Evolutionary conservation across 2,113 vertebrate species (phyloP).

Genomic region (Numenius arquata): DNA sequence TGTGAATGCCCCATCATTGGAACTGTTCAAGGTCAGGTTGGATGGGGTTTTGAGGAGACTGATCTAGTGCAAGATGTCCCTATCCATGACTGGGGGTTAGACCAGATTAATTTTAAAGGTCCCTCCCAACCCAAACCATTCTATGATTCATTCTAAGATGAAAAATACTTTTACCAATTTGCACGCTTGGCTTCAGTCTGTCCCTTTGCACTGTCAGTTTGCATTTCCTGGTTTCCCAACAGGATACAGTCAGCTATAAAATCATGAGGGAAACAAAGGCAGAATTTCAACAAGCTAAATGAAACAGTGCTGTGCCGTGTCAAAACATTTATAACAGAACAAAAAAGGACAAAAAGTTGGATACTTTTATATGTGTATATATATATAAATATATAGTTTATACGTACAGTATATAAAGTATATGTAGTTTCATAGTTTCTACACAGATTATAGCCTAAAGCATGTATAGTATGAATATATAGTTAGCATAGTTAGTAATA

Average conservation of each 20-base stretch:
- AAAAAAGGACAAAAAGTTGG: neutral
- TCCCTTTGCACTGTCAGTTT: neutral
- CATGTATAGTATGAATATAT: neutral
- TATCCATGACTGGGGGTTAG: neutral
- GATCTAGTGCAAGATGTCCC: neutral
- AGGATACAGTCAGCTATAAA: neutral
- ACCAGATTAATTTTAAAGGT: neutral
- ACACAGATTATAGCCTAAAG: neutral
- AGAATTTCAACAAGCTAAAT: neutral
- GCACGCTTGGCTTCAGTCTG: neutral
- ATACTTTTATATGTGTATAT: neutral
- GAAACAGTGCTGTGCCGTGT: neutral
- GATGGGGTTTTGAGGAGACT: neutral
- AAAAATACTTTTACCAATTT: neutral
- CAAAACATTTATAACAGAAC: neutral
- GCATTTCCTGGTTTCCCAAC: neutral
- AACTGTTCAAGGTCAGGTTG: neutral
- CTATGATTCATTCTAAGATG: neutral
- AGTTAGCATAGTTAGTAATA: neutral
- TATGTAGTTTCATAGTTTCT: neutral
- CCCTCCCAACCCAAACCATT: neutral
- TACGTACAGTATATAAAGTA: accelerated
- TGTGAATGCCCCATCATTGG: neutral
- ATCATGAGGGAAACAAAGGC: neutral
- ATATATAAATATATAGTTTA: neutral